Base-by-base conservation (phyloP, 1,140 invertebrate species). In the Pomacea maculata region DNA sequence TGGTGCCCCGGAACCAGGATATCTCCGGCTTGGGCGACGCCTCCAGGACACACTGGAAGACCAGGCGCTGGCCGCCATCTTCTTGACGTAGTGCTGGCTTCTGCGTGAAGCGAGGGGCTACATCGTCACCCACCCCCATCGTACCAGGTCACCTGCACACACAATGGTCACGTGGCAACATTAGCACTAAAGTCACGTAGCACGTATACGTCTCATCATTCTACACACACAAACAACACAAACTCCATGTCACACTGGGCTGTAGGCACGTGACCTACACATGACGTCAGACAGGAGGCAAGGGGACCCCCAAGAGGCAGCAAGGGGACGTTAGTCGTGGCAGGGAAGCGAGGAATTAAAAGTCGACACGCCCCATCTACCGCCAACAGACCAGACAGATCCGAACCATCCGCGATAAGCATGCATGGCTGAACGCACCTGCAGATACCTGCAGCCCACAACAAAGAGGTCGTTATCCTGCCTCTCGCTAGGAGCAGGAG, bases 31-130 rank as follows among this genome's bases (percentile, higher is more conserved):
- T 86, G 12, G 12, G 90, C 67, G 87, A 88, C 17, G 90, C 90
- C 80, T 91, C 89, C 73, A 91, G 80, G 17, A 87, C 85, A 81
- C 90, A 91, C 74, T 88, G 84, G 81, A 91, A 91, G 57, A 91
- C 88, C n/a, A 91, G 85, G 75, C 84, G 82, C 67, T 89, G 86
- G 14, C 90, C 90, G 92, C 98, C 97, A 90, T 98, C 97, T 92
- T 99, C 97, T 92, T 99, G 97, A 91, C 97, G 94, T 90, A 99
- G 98, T 61, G 96, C 94, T 64, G 98, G 98, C 92, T 99, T 99
- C 93, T 98, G 97, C 89, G 96, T 95, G 93, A 99, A 99, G 89
- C 97, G 98, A 88, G 98, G 98, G 91, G 97, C 97, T 91, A 97
- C 95, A 88, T 97, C 97, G 93, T 98, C 97, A 92, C 98, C 97